Evolutionary conservation across 30 jellyfish, hydroid and myxozoan genomes (phyloP).

Genomic region (Phacellophora camtschatica): DNA sequence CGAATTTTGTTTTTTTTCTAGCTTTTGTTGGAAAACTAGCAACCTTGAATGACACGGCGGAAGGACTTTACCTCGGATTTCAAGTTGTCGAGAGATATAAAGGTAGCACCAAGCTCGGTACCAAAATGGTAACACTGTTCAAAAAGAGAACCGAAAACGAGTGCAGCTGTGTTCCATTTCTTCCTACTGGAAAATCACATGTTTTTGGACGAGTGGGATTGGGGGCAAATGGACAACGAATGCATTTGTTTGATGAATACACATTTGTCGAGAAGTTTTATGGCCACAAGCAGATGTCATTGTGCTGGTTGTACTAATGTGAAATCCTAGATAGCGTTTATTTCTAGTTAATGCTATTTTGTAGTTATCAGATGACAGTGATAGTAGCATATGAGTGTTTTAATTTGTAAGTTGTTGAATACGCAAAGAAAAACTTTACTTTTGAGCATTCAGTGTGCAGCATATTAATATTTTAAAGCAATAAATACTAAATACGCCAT

Average conservation of each 20-base stretch:
- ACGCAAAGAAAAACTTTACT: no score
- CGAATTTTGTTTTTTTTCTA: not conserved
- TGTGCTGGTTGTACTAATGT: slow-evolving; percentile 74
- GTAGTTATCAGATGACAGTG: no score
- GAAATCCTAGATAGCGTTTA: no score
- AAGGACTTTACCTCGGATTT: slow-evolving; percentile 43
- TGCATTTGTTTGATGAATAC: slow-evolving; percentile 40
- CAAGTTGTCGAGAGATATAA: slow-evolving; percentile 35
- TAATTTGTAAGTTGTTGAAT: no score
- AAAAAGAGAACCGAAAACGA: slow-evolving; percentile 4
- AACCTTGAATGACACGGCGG: slow-evolving; percentile 28
- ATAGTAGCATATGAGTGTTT: no score
- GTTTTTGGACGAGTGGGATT: slow-evolving; percentile 28
- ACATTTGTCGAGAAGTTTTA: slow-evolving; percentile 69
- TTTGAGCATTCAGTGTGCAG: no score
- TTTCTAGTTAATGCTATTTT: no score
- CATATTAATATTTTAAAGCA: no score
- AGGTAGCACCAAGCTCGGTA: not conserved
- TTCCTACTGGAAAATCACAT: slow-evolving; percentile 47
- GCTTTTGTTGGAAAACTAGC: slow-evolving; percentile 63
- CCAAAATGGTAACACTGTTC: slow-evolving; percentile 20
- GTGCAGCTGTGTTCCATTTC: slow-evolving; percentile 58
- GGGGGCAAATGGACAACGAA: not conserved
- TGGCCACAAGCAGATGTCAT: slow-evolving; percentile 64
- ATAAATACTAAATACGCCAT: no score